Conservation (phyloP, 1,140 invertebrate species). For the Dendrolimus punctatus region DNA sequence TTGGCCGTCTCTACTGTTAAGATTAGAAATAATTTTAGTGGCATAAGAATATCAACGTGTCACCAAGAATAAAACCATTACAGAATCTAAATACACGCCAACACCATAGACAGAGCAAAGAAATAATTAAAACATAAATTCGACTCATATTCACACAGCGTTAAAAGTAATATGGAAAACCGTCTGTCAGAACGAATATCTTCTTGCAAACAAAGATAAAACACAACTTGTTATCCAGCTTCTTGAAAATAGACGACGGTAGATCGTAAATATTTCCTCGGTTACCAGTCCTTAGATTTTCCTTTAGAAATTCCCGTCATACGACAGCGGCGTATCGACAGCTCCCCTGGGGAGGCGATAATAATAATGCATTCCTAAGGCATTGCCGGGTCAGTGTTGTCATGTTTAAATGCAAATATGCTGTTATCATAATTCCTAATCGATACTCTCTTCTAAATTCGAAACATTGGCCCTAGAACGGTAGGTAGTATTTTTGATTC, state of each 20-base stretch:
- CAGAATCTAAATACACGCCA: background rate
- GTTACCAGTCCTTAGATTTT: conserved; percentile 11
- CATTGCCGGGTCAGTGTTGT: conserved; percentile 1
- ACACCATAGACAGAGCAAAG: conserved; percentile 3
- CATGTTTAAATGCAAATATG: no score
- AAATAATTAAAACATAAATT: background rate
- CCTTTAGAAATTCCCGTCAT: conserved; percentile 16
- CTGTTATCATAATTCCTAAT: no score
- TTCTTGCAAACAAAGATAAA: background rate
- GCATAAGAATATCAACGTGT: no score
- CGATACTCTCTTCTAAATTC: no score
- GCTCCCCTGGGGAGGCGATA: conserved; percentile 12
- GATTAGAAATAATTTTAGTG: no score
- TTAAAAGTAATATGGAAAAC: no score
- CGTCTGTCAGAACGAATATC: no score
- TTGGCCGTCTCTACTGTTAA: no score
- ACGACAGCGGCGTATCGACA: conserved; percentile 11
- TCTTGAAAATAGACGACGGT: background rate
- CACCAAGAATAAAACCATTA: no score
- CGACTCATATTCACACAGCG: no score
- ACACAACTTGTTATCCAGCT: background rate
- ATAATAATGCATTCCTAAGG: conserved; percentile 14
- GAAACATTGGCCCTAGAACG: no score
- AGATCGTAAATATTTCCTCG: conserved; percentile 3
- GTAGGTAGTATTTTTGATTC: no score